phyloP scores from a whole-genome alignment of 2,797 vertebrate species.

The Cuniculus paca region DNA sequence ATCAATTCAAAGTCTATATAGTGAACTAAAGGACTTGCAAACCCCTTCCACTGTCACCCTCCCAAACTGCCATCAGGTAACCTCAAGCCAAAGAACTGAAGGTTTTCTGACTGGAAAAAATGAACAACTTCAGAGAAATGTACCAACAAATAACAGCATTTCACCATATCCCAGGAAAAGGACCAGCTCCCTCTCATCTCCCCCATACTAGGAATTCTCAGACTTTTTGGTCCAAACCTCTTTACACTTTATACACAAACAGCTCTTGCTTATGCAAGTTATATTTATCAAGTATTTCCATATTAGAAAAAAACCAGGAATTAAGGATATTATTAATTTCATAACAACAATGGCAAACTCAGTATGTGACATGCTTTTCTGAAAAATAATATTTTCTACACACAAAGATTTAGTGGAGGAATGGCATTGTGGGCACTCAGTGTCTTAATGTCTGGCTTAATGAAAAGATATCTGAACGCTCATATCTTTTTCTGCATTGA shows the following conservation, averaged over 20 bases:
- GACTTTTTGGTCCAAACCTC: background rate
- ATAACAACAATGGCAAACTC: slow-evolving; percentile 54
- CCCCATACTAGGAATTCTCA: background rate
- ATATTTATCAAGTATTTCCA: background rate
- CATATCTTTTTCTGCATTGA: slow-evolving; percentile 21
- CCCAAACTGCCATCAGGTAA: background rate
- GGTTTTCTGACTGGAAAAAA: background rate
- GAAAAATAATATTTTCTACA: slow-evolving; percentile 54
- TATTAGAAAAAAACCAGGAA: slow-evolving; percentile 16
- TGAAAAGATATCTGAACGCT: slow-evolving; percentile 52
- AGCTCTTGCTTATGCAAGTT: background rate
- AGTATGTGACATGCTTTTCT: background rate
- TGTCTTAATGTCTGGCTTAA: slow-evolving; percentile 26
- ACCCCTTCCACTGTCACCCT: background rate
- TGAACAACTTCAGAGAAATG: background rate
- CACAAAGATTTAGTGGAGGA: background rate
- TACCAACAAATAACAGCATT: background rate
- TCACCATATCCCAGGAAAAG: background rate
- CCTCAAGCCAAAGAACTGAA: background rate
- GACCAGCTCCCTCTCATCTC: background rate
- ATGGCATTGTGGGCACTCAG: slow-evolving; percentile 24
- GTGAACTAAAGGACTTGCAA: background rate
- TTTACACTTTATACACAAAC: background rate
- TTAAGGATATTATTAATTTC: slow-evolving; percentile 30
- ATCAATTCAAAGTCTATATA: background rate